Base-by-base conservation (phyloP, 2,113 vertebrate genomes). In the Scopus umbretta region DNA sequence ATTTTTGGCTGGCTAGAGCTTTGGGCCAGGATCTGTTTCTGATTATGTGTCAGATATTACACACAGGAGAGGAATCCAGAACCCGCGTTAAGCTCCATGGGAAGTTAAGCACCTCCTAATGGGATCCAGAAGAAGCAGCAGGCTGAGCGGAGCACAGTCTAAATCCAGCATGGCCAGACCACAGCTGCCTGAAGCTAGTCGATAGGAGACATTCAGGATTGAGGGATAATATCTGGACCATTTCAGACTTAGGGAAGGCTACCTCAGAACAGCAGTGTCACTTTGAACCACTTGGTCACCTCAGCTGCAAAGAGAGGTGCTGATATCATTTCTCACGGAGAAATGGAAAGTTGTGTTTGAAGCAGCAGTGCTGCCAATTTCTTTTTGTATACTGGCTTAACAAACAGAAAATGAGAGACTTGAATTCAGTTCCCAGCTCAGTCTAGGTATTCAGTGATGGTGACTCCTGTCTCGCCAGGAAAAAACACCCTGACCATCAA, bases 31-130 rank as follows among this genome's bases (percentile, higher is more conserved):
- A 86, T 95, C 94, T 97, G 94, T 89, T 96, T 95, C 55, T 95
- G 73, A 94, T 96, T 95, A 96, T 81, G 52, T 91, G 91, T 93
- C 91, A 95, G 74, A 92, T 97, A 95, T 94, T 95, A 96, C 50
- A 5, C 89, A 95, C 56, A 76, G 59, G 66, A 92, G 73, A 95
- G 78, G 96, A 96, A 97, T 96, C 91, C 90, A 91, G 84, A 93
- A 87, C 62, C 80, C 21, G 0, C 58, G 65, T 92, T 92, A 65
- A 49, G 53, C 84, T 94, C 65, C 49, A 40, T 45, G 74, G 95
- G 87, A 93, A 93, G 84, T 80, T 92, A 90, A 90, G 90, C 66
- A 90, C 90, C 84, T 94, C 66, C 29, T 94, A 95, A 96, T 79
- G 84, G 89, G 78, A 95, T 94, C 80, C 95, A 97, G 93, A 94